Conservation (phyloP, 30 jellyfish, hydroid and myxozoan species). For the Clytia hemisphaerica region DNA sequence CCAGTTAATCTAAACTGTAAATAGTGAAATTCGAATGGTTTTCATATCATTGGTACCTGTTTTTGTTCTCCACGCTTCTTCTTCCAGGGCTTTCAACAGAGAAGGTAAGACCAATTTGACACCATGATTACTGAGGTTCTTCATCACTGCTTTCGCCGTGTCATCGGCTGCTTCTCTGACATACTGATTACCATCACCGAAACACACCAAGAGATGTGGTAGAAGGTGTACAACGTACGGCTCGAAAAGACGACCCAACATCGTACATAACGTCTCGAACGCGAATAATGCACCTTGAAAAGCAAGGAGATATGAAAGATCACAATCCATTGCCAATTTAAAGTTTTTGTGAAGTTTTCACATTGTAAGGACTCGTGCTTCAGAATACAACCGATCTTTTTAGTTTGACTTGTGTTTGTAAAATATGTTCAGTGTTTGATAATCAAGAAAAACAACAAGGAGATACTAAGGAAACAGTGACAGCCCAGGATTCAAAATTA, state of each 20-base stretch:
- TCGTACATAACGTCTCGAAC: slow-evolving; percentile 81
- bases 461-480: too few species aligned
- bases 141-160: slow-evolving; percentile 97
- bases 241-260: slow-evolving; percentile 94
- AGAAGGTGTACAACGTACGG: slow-evolving; percentile 92
- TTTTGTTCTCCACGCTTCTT: slow-evolving; percentile 97
- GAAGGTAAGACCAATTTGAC: slow-evolving; percentile 90
- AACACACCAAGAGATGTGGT: slow-evolving; percentile 87
- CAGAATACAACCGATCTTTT: too few species aligned
- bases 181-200: slow-evolving; percentile 97
- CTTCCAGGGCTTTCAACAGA: slow-evolving; percentile 84
- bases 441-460: too few species aligned
- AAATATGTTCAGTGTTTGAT: too few species aligned
- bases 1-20: too few species aligned
- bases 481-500: too few species aligned
- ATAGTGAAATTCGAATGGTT: too few species aligned
- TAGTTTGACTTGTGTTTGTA: too few species aligned
- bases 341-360: too few species aligned
- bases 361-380: too few species aligned
- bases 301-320: background rate
- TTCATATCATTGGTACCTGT: slow-evolving; percentile 80
- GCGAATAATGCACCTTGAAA: slow-evolving; percentile 93
- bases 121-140: slow-evolving; percentile 93
- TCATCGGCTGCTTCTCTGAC: slow-evolving; percentile 99
- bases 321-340: too few species aligned